phyloP scores from a whole-genome alignment of 2,797 vertebrate genomes.

The Toxotes lorentzi region DNA sequence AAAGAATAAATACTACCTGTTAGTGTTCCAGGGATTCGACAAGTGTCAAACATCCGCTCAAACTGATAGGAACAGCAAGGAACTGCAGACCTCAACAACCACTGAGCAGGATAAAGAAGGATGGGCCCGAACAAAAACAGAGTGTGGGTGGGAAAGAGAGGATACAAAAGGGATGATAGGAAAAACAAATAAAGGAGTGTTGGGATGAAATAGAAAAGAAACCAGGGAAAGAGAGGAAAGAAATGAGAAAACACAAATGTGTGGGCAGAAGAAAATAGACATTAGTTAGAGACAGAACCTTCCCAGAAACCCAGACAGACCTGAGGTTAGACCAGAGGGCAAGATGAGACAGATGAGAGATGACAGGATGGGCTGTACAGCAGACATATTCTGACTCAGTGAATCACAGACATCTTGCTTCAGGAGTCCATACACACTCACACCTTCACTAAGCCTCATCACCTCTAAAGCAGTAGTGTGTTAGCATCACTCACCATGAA shows the following conservation, averaged over 20 bases:
- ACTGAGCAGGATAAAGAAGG: conserved; percentile 80
- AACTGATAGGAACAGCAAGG: conserved; percentile 89
- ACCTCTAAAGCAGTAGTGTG: conserved; percentile 19
- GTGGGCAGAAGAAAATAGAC: conserved; percentile 57
- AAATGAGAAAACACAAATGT: conserved; percentile 40
- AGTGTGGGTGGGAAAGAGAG: conserved; percentile 10
- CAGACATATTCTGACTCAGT: conserved; percentile 54
- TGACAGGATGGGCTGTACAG: conserved; percentile 51
- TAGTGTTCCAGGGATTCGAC: conserved; percentile 84
- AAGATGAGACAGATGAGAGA: conserved; percentile 58
- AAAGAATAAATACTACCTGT: conserved; percentile 82
- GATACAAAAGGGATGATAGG: conserved; percentile 19
- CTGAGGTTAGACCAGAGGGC: conserved; percentile 48
- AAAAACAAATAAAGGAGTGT: background rate
- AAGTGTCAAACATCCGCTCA: conserved; percentile 88
- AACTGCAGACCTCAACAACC: conserved; percentile 89
- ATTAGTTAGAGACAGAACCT: conserved; percentile 52
- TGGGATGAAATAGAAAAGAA: conserved; percentile 19
- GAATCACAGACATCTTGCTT: conserved; percentile 42
- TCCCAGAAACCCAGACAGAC: conserved; percentile 57
- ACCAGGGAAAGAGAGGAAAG: conserved; percentile 20
- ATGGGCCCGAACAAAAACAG: conserved; percentile 33
- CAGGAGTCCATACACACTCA: conserved; percentile 19
- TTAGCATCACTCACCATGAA: conserved; percentile 5
- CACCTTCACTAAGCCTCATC: conserved; percentile 41